Base-by-base conservation (phyloP, 2,113 vertebrate species). In the Typhlomys cinereus region DNA sequence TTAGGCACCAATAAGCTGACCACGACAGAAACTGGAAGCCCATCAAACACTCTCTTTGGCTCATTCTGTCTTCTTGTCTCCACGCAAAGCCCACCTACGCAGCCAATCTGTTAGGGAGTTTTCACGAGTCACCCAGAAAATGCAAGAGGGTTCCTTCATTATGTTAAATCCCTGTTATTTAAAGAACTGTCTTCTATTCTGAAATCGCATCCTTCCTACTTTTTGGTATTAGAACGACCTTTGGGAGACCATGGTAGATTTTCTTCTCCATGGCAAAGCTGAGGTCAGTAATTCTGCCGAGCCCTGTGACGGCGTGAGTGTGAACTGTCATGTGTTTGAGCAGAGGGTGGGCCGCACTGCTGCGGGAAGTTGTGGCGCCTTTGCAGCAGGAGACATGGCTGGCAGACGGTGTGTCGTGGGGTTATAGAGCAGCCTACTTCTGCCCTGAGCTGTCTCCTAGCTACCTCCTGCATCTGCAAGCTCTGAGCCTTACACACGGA, bases 171-270 rank as follows among this genome's bases (percentile, higher is more conserved):
- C 79, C 70, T 91, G 67, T 69, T 61, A 44, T 62, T 85, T 91
- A 50, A 79, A 91, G 39, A 94, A 44, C 20, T 59, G 57, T 75
- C 15, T 39, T 64, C 41, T 66, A 75, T 46, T 92, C 85, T 84
- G 29, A 71, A 94, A 83, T 78, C 69, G 74, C 14, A 5, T 85
- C 18, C 18, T 50, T 67, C 34, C n/a, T 88, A 54, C 20, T n/a
- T 84, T 88, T 86, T n/a, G 50, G 79, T 57, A 69, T 93, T 89
- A 86, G 85, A 83, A 62, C 91, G 9, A 4, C 44, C n/a, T 74
- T 80, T 87, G 83, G 59, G 46, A 86, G 89, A 86, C 64, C 61
- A 29, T n/a, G 23, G 17, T 39, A 46, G 4, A 11, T 36, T 34
- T 36, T 5, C 2, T 5, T 57, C 46, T 91, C 48, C 0, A 29